Percentiles rank a stretch among this genome's conserved stretches.
Evolutionary conservation across 1,140 invertebrate genomes (phyloP).

Genomic region (Polypedilum vanderplanki): DNA sequence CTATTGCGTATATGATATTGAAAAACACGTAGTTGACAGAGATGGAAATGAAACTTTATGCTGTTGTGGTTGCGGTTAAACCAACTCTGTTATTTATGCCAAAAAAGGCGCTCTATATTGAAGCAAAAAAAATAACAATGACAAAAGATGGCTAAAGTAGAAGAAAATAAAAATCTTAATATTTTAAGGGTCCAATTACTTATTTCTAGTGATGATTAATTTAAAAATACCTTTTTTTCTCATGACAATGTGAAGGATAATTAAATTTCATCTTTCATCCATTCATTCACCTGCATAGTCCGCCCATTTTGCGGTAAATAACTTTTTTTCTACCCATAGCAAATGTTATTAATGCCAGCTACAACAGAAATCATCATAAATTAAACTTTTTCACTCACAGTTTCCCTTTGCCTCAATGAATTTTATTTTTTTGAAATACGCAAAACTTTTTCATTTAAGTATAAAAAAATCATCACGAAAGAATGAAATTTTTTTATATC

Average conservation of each 20-base stretch:
- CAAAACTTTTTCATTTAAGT: background rate
- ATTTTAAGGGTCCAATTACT: background rate
- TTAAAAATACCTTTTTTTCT: background rate
- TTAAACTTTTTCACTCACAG: background rate
- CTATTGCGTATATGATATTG: too few species aligned
- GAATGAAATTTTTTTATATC: constrained; percentile 4
- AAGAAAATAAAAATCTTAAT: background rate
- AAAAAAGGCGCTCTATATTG: constrained; percentile 33
- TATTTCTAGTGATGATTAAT: background rate
- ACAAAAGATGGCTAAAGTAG: background rate
- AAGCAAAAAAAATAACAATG: background rate
- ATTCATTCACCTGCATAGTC: too few species aligned
- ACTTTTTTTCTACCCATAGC: background rate
- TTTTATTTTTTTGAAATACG: background rate
- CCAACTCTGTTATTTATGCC: too few species aligned
- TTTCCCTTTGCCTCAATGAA: constrained; percentile 10
- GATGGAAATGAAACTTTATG: constrained; percentile 31
- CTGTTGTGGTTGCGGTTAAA: too few species aligned
- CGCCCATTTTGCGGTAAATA: background rate
- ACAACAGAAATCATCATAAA: constrained; percentile 25
- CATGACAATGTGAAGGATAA: constrained; percentile 25
- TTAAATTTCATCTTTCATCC: constrained; percentile 6
- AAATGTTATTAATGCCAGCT: background rate
- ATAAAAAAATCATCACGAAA: constrained; percentile 3
- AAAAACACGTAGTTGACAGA: constrained; percentile 37